These are phyloP conservation scores for Clivina fossor DNA, from an alignment of 2,888 invertebrate genomes.

Conservation along the genomic window DNA sequence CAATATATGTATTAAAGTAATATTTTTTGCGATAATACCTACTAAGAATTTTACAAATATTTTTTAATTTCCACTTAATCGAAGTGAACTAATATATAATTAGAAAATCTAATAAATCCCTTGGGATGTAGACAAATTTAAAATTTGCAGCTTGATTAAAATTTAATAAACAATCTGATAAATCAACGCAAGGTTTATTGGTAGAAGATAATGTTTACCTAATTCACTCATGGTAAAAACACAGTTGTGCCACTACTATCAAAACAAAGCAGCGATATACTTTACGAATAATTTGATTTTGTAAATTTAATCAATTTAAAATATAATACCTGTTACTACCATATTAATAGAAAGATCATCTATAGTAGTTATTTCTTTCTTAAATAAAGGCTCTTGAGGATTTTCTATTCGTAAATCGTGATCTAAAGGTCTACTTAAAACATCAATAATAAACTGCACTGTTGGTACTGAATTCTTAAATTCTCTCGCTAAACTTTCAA, in stretches of 20 bases:
- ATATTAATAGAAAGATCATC: slow-evolving; percentile 65
- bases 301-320: no score
- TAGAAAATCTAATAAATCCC: no score
- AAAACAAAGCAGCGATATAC: not conserved
- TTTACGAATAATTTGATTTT: slow-evolving; percentile 49
- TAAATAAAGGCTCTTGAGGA: slow-evolving; percentile 72
- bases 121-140: no score
- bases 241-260: no score
- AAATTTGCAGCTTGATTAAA: no score
- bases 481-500: slow-evolving; percentile 54
- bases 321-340: slow-evolving; percentile 58
- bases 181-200: no score
- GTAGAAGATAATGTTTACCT: no score
- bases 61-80: no score
- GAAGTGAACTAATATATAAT: no score
- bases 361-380: slow-evolving; percentile 67
- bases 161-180: no score
- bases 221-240: no score
- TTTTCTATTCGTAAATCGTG: slow-evolving; percentile 70
- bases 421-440: slow-evolving; percentile 67
- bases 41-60: slow-evolving; percentile 7
- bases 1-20: no score
- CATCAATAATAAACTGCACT: slow-evolving; percentile 70
- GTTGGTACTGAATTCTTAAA: slow-evolving; percentile 65
- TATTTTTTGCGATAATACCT: not conserved